Conservation (phyloP, 30 jellyfish, hydroid and myxozoan genomes). For the Phacellophora camtschatica region DNA sequence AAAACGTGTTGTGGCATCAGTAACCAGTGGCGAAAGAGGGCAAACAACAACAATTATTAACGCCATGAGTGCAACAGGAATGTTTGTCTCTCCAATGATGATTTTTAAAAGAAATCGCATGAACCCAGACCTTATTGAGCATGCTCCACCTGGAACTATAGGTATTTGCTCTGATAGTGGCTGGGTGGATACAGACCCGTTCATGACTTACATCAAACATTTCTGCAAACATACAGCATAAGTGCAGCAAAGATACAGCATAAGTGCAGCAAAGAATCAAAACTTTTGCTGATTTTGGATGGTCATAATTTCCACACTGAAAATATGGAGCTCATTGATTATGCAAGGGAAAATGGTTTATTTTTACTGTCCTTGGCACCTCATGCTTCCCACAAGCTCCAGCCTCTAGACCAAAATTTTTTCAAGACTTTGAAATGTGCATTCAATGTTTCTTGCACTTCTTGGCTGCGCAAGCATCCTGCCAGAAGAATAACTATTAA, state of each 20-base stretch:
- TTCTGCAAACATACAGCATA: too few species aligned
- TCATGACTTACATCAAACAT: constrained; percentile 12
- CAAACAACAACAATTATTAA: constrained; percentile 24
- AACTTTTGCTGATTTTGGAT: constrained; percentile 59
- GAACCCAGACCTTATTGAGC: constrained; percentile 52
- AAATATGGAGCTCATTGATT: constrained; percentile 24
- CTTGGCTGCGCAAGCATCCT: constrained; percentile 30
- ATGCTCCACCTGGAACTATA: constrained; percentile 58
- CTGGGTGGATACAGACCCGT: constrained; percentile 52
- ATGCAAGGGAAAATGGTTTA: constrained; percentile 36
- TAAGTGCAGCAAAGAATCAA: background rate
- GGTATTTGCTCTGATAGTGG: constrained; percentile 72
- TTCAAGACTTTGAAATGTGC: constrained; percentile 44
- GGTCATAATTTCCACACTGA: constrained; percentile 50
- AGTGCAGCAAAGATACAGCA: too few species aligned
- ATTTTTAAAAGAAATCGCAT: constrained; percentile 48
- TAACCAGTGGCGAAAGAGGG: constrained; percentile 71
- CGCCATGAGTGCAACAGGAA: constrained; percentile 25
- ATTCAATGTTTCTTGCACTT: constrained; percentile 12
- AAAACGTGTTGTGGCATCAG: constrained; percentile 49
- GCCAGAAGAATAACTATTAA: constrained; percentile 7
- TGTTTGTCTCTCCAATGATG: constrained; percentile 56
- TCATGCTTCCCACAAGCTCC: constrained; percentile 72
- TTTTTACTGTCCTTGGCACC: constrained; percentile 63
- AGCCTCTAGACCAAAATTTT: constrained; percentile 58